These are phyloP conservation scores for Achlya flavicornis DNA, from an alignment of 2,888 invertebrate species.

Conservation along the genomic window DNA sequence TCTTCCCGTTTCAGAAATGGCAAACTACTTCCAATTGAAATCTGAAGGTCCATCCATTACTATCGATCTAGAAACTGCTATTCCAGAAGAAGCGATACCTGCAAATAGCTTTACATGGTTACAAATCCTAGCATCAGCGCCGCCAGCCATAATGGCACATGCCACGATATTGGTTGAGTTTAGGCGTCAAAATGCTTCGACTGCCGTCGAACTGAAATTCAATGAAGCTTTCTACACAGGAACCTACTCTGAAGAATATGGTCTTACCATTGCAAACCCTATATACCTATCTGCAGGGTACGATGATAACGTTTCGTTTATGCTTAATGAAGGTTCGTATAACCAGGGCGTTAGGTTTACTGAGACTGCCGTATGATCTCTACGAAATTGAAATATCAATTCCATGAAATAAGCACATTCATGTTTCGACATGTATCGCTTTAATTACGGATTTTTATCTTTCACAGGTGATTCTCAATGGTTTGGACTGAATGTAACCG, in stretches of 20 bases:
- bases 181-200: not conserved
- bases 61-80: constrained; percentile 19
- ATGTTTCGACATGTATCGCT: too few species aligned
- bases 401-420: too few species aligned
- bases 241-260: constrained; percentile 29
- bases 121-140: constrained; percentile 12
- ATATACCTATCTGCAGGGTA: constrained; percentile 39
- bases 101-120: constrained; percentile 7
- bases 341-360: too few species aligned
- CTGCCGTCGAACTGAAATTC: constrained; percentile 31
- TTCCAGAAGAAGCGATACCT: constrained; percentile 20
- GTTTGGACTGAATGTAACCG: constrained; percentile 29
- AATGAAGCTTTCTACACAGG: constrained; percentile 42
- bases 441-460: constrained; percentile 16
- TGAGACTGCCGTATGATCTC: too few species aligned
- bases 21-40: constrained; percentile 6
- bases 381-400: too few species aligned
- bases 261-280: constrained; percentile 32
- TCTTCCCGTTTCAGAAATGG: not conserved
- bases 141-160: constrained; percentile 8
- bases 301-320: constrained; percentile 19
- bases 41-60: constrained; percentile 20
- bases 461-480: constrained; percentile 40
- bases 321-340: too few species aligned
- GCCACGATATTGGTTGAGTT: constrained; percentile 26